Conservation (phyloP, 2,113 vertebrate genomes). For the Uropsilus gracilis region DNA sequence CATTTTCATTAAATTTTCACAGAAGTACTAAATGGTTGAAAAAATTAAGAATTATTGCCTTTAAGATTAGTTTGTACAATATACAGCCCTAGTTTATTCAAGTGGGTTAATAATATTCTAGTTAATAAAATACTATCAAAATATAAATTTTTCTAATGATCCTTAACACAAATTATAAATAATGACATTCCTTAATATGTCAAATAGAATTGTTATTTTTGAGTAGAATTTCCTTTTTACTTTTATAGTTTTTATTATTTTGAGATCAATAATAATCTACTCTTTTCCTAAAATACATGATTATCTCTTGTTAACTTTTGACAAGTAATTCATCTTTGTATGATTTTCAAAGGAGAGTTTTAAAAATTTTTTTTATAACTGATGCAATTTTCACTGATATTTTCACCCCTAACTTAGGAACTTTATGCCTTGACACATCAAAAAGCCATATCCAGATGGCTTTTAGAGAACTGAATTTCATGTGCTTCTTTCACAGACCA, state of each 20-base stretch:
- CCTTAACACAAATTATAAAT: not conserved
- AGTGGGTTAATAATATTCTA: not conserved
- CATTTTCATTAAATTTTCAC: not conserved
- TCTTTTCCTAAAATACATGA: conserved; percentile 72
- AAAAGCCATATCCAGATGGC: conserved; percentile 62
- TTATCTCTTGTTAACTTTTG: conserved; percentile 66
- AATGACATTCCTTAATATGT: not conserved
- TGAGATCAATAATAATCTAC: conserved; percentile 47
- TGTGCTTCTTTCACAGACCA: conserved; percentile 51
- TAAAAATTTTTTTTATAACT: conserved; percentile 64
- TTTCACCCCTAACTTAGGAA: conserved; percentile 57
- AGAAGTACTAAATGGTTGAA: not conserved
- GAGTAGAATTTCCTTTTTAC: not conserved
- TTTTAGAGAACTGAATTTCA: conserved; percentile 38
- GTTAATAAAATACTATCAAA: not conserved
- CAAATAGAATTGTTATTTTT: not conserved
- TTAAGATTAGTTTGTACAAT: not conserved
- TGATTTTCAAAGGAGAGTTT: conserved; percentile 69
- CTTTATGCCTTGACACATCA: conserved; percentile 43
- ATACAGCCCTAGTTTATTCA: not conserved
- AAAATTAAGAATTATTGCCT: not conserved
- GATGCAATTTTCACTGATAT: conserved; percentile 14
- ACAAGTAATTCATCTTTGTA: conserved; percentile 63
- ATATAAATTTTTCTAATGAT: not conserved
- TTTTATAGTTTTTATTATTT: conserved; percentile 8